Evolutionary conservation across 2,888 invertebrate genomes (phyloP).

Genomic region (Empis stercorea): DNA sequence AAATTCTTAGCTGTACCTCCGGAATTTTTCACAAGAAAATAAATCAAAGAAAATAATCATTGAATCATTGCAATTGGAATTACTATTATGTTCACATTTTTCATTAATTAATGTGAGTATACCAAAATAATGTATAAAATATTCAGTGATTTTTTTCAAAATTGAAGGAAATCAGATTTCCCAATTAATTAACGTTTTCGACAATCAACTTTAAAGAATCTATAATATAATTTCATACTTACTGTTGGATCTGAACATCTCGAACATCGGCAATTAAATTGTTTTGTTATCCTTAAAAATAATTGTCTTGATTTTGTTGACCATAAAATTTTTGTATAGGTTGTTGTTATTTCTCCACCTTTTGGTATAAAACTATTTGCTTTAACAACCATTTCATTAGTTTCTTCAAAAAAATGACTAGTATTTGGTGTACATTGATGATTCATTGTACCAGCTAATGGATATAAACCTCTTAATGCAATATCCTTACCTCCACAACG

Average conservation of each 20-base stretch:
- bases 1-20: too few species aligned
- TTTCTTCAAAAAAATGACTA: constrained; percentile 50
- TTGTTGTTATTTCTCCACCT: constrained; percentile 54
- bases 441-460: constrained; percentile 54
- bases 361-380: constrained; percentile 47
- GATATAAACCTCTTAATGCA: constrained; percentile 50
- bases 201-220: too few species aligned
- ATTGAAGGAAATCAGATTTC: too few species aligned
- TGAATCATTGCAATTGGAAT: too few species aligned
- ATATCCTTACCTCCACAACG: constrained; percentile 26
- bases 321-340: constrained; percentile 59
- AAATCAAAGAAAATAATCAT: too few species aligned
- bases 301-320: constrained; percentile 53
- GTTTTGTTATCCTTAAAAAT: constrained; percentile 50
- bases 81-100: too few species aligned
- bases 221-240: constrained; percentile 40
- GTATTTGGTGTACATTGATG: constrained; percentile 64
- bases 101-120: too few species aligned
- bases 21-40: too few species aligned
- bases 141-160: too few species aligned
- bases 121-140: too few species aligned
- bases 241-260: constrained; percentile 55
- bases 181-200: too few species aligned
- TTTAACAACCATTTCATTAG: constrained; percentile 46
- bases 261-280: constrained; percentile 53